Evolutionary conservation across 1,140 invertebrate species (phyloP), one percentile per base, ranked within the genome.

Genomic region (Drosophila insularis): DNA sequence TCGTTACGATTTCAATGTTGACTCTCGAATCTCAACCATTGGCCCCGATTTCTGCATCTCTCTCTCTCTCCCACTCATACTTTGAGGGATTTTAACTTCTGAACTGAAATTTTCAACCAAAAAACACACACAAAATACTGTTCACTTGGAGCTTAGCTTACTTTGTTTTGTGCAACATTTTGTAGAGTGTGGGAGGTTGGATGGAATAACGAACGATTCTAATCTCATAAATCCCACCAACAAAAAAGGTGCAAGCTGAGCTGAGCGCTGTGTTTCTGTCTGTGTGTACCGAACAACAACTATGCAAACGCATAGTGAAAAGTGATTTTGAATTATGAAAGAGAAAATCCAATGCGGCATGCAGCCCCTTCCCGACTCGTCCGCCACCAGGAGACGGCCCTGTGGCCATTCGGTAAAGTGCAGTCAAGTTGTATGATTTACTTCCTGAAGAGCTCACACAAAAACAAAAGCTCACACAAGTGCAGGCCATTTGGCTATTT

Each of bases 271-370:
- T 27, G 8, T 10, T 11, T 11, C 8, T 35, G 32, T 10, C 7
- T 35, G 32, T 35, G 32, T 35, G 32, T 35, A 3, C 10, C 10
- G 10, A 35, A 37, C 35, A 37, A 37, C 35, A 37, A 37, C 35
- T 37, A 37, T 13, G 35, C 35, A 62, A 74, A 69, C 64, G 61
- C 61, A 72, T 39, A 66, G 58, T 80, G 80, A 74, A 85, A 89
- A 85, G 77, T 80, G 80, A 87, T 89, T 87, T 87, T 87, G 80
- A 89, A 89, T 87, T 87, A 89, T 89, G 80, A 78, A 89, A 78
- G 69, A 70, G 80, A 62, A 85, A 85, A 84, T 69, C 62, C 65
- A 78, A 78, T 66, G 58, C 61, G 69, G 67, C 80, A 69, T 74
- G 73, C 79, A 19, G 1, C 40, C n/a, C 35, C 50, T 37, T 37